Evolutionary conservation across 2,797 vertebrate species (phyloP).

Genomic region (Nasua narica): DNA sequence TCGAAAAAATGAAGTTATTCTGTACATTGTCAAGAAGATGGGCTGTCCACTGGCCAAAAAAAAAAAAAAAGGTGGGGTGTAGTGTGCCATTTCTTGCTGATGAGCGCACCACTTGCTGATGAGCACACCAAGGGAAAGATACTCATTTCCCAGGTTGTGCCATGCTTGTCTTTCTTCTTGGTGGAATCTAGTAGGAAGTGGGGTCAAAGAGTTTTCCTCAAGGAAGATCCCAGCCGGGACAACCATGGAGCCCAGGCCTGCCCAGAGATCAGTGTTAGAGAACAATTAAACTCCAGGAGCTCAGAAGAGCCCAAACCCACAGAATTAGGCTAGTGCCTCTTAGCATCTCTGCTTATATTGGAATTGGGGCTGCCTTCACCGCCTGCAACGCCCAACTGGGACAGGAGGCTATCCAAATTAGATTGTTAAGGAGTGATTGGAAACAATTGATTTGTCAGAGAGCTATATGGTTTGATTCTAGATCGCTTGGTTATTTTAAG

Average conservation of each 20-base stretch:
- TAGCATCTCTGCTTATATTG: not conserved
- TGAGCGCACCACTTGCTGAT: not conserved
- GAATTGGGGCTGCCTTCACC: not conserved
- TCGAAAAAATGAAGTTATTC: not conserved
- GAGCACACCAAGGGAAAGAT: not conserved
- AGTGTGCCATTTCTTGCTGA: not conserved
- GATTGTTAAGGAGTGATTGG: not conserved
- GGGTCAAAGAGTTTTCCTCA: not conserved
- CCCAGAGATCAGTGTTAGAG: not conserved
- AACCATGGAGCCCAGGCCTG: not conserved
- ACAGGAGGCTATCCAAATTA: not conserved
- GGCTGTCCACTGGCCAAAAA: not conserved
- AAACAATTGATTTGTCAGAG: not conserved
- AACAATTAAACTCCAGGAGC: not conserved
- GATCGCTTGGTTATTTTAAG: not conserved
- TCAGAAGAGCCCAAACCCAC: not conserved
- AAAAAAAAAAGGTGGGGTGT: no score
- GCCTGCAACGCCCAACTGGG: not conserved
- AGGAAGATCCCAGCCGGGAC: not conserved
- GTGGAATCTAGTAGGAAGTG: not conserved
- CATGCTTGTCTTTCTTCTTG: not conserved
- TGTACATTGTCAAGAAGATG: not conserved
- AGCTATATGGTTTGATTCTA: not conserved
- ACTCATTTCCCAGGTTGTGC: rapidly evolving
- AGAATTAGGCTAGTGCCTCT: not conserved